Percentiles rank a stretch among this genome's conserved stretches.
phyloP scores from a whole-genome alignment of 2,797 vertebrate species.

The Melopsittacus undulatus region DNA sequence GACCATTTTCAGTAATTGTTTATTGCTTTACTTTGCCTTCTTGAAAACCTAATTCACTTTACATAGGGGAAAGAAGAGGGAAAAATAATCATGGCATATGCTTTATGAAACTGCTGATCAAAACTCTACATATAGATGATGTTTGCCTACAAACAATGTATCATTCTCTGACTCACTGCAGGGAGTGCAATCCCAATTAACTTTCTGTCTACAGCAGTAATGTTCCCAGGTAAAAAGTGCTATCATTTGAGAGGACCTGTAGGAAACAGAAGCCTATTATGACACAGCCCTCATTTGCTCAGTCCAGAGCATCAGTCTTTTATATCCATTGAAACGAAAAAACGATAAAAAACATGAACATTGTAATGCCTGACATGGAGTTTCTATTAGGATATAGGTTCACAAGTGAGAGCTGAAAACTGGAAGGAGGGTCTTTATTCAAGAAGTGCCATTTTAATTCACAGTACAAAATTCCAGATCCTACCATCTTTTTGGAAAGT shows the following conservation, averaged over 20 bases:
- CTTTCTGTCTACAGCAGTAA: neutral
- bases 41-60: neutral
- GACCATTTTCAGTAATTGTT: neutral
- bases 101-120: neutral
- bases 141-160: neutral
- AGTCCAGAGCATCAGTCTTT: neutral
- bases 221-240: neutral
- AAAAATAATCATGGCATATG: neutral
- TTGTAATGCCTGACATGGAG: neutral
- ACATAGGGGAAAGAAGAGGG: neutral
- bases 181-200: neutral
- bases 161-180: neutral
- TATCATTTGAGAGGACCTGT: neutral
- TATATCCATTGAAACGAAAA: neutral
- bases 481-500: neutral
- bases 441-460: neutral
- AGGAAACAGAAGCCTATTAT: neutral
- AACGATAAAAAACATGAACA: neutral
- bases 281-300: neutral
- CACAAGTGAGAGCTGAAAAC: neutral
- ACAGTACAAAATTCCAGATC: neutral
- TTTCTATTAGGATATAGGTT: neutral
- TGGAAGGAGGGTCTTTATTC: neutral
- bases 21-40: neutral
- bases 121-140: neutral